A percentile compares a stretch with the other conserved stretches of the same genome.
phyloP scores from a whole-genome alignment of 2,113 vertebrate species.

The Opisthocomus hoazin region DNA sequence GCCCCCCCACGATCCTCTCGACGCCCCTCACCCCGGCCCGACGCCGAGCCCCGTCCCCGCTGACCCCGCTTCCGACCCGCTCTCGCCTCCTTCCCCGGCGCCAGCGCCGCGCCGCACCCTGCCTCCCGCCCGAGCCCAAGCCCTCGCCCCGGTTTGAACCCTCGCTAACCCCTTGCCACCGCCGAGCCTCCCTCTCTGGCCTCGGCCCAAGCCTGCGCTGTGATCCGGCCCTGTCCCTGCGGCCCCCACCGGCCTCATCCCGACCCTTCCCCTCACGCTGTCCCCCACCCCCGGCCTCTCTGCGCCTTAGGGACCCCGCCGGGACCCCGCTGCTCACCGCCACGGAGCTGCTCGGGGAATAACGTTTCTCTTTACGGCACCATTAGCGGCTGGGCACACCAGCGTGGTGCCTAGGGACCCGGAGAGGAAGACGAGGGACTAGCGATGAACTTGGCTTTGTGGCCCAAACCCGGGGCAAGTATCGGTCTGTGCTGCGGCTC shows the following conservation, averaged over 20 bases:
- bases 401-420: rapidly evolving
- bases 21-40: no score
- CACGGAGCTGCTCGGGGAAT: background rate
- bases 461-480: background rate
- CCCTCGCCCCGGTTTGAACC: background rate
- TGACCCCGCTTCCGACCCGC: background rate
- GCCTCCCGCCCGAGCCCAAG: no score
- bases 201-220: no score
- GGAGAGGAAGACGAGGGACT: background rate
- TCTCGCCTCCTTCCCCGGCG: no score
- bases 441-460: background rate
- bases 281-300: background rate
- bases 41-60: no score
- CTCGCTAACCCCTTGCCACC: no score
- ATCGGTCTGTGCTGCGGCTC: rapidly evolving
- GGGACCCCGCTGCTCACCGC: background rate
- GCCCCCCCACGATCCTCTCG: no score
- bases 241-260: rapidly evolving
- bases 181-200: no score
- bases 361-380: background rate
- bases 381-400: background rate
- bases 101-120: no score
- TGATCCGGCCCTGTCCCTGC: no score
- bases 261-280: no score
- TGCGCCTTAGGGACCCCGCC: no score